Evolutionary conservation across 2,888 invertebrate genomes (phyloP).

Genomic region (Oxytorus armatus): DNA sequence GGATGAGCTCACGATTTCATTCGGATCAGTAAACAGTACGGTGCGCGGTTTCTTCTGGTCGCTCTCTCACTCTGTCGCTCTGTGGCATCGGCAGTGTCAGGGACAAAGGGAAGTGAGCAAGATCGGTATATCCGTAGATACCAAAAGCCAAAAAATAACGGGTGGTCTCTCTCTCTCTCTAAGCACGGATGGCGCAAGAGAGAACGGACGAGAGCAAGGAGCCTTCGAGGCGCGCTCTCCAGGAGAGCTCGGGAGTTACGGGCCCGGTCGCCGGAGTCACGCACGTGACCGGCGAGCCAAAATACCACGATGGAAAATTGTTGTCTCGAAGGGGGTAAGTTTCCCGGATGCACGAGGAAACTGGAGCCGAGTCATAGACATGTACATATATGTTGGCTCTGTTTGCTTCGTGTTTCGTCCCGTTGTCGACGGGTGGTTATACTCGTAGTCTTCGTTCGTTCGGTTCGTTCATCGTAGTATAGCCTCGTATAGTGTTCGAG

Average conservation of each 20-base stretch:
- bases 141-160: conserved; percentile 58
- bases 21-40: conserved; percentile 52
- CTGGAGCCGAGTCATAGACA: conserved; percentile 10
- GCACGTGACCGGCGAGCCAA: conserved; percentile 78
- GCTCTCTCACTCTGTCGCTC: no score
- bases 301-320: conserved; percentile 73
- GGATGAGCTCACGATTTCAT: conserved; percentile 55
- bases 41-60: conserved; percentile 18
- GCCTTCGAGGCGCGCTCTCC: conserved; percentile 50
- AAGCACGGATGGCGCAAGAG: conserved; percentile 61
- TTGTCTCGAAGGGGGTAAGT: conserved; percentile 70
- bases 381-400: conserved; percentile 2
- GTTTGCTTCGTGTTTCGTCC: conserved; percentile 30
- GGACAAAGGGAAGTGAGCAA: conserved; percentile 1
- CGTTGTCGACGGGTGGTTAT: conserved; percentile 30
- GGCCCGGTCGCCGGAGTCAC: conserved; percentile 63
- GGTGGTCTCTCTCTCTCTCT: conserved; percentile 33
- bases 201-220: conserved; percentile 70
- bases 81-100: conserved; percentile 3
- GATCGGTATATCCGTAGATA: conserved; percentile 26
- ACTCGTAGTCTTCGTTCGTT: conserved; percentile 14
- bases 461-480: conserved; percentile 7
- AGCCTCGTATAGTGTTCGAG: conserved; percentile 32
- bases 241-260: conserved; percentile 70
- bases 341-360: conserved; percentile 49